A percentile compares a stretch with the other conserved stretches of the same genome.
Evolutionary conservation across 2,888 invertebrate genomes (phyloP).

Genomic region (Lycocerus yunnanus): DNA sequence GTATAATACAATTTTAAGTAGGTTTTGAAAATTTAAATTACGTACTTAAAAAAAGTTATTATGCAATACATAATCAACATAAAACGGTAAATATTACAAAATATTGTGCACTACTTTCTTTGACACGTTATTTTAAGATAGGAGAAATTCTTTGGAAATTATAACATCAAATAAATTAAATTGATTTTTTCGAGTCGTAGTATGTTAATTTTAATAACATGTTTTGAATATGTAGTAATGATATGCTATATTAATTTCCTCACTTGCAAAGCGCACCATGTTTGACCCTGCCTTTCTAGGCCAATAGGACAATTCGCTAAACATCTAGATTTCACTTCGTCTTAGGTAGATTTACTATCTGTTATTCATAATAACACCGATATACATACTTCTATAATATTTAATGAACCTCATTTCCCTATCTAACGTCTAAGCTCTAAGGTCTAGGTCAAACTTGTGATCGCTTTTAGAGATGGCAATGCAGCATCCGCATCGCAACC

Average conservation of each 20-base stretch:
- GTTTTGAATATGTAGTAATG: constrained; percentile 7
- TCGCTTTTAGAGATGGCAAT: constrained; percentile 19
- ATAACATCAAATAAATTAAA: not conserved
- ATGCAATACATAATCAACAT: not conserved
- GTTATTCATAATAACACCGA: constrained; percentile 38
- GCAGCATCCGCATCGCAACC: constrained; percentile 30
- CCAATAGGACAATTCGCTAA: constrained; percentile 46
- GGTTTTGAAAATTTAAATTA: not conserved
- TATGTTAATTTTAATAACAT: constrained; percentile 9
- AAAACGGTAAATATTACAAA: constrained; percentile 10
- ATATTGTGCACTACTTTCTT: constrained; percentile 13
- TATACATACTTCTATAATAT: constrained; percentile 34
- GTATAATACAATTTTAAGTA: not conserved
- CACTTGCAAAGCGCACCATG: constrained; percentile 28
- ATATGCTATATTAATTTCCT: constrained; percentile 23
- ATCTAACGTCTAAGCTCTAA: constrained; percentile 20
- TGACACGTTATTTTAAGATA: constrained; percentile 10
- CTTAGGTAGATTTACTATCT: constrained; percentile 42
- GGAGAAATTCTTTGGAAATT: constrained; percentile 6
- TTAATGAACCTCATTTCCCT: constrained; percentile 30
- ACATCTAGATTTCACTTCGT: constrained; percentile 45
- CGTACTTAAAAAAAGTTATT: not conserved
- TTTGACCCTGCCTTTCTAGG: constrained; percentile 45
- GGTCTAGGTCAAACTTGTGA: constrained; percentile 30
- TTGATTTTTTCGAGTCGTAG: not conserved